Conservation (phyloP, 2,888 invertebrate species). For the Azorinus chamasolen region DNA sequence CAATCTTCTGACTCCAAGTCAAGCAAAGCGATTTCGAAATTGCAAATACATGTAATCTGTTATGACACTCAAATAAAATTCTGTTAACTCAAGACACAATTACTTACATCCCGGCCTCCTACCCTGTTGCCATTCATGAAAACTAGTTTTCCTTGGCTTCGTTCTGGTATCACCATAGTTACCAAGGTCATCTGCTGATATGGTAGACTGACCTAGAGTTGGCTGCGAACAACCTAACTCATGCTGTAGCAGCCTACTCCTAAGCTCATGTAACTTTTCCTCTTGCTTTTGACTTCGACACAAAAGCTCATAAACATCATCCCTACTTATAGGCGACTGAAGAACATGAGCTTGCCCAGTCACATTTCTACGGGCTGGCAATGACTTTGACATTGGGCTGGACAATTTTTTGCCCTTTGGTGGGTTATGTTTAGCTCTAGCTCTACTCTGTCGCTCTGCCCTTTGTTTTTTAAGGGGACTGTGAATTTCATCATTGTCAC, state of each 20-base stretch:
- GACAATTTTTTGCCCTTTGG: constrained; percentile 36
- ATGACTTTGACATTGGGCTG: constrained; percentile 36
- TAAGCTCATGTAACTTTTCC: constrained; percentile 40
- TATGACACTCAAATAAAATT: too few species aligned
- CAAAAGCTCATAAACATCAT: constrained; percentile 60
- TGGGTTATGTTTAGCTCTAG: constrained; percentile 18
- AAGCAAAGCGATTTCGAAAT: too few species aligned
- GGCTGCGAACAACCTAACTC: not conserved
- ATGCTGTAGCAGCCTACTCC: constrained; percentile 17
- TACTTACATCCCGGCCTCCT: constrained; percentile 23
- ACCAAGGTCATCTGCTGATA: too few species aligned
- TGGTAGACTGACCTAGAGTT: too few species aligned
- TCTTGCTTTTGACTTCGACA: constrained; percentile 52
- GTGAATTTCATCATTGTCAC: too few species aligned
- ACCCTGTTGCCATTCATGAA: constrained; percentile 22
- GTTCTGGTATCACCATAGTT: not conserved
- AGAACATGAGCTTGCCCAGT: too few species aligned
- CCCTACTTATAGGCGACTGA: constrained; percentile 10
- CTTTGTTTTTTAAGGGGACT: not conserved
- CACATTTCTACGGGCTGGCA: constrained; percentile 6
- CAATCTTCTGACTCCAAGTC: too few species aligned
- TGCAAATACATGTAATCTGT: too few species aligned
- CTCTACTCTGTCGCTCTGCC: constrained; percentile 23
- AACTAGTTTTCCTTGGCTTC: constrained; percentile 5
- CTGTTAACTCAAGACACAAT: constrained; percentile 7